Evolutionary conservation across 2,888 invertebrate genomes (phyloP).

Genomic region (Scaptomyza reducta): DNA sequence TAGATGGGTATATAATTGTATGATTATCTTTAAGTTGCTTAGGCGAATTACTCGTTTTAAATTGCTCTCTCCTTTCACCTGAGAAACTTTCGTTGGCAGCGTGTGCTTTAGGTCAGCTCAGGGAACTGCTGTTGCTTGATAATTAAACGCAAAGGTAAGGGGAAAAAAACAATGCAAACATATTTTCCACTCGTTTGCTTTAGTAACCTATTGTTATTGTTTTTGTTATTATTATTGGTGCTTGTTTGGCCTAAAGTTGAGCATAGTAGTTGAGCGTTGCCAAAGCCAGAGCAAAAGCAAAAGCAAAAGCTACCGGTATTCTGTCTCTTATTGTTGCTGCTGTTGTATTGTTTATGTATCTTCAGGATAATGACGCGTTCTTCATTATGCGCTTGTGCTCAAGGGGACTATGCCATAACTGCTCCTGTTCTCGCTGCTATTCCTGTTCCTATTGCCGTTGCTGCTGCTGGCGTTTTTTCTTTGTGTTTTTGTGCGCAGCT

Average conservation of each 20-base stretch:
- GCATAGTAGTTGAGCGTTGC: conserved; percentile 42
- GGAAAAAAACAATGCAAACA: conserved; percentile 53
- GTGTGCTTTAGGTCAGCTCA: conserved; percentile 41
- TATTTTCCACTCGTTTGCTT: conserved; percentile 71
- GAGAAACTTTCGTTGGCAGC: conserved; percentile 30
- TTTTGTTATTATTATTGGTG: conserved; percentile 41
- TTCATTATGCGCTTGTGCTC: conserved; percentile 72
- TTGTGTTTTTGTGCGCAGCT: conserved; percentile 46
- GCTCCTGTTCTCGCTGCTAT: conserved; percentile 1
- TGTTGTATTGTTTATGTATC: conserved; percentile 74
- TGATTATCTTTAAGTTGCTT: background rate
- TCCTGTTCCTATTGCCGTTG: conserved; percentile 4
- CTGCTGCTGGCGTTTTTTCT: conserved; percentile 49
- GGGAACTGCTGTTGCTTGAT: conserved; percentile 58
- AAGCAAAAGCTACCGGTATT: conserved; percentile 18
- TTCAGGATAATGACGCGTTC: conserved; percentile 78
- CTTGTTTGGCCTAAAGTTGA: conserved; percentile 67
- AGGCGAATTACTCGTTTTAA: conserved; percentile 7
- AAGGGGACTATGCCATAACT: conserved; percentile 27
- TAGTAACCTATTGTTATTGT: conserved; percentile 36
- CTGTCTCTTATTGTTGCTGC: conserved; percentile 24
- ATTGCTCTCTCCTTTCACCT: conserved; percentile 13
- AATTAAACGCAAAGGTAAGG: conserved; percentile 59
- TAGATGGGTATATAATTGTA: background rate
- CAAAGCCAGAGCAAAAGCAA: conserved; percentile 11